Evolutionary conservation across 2,113 vertebrate species (phyloP).

Genomic region (Ctenodactylus gundi): DNA sequence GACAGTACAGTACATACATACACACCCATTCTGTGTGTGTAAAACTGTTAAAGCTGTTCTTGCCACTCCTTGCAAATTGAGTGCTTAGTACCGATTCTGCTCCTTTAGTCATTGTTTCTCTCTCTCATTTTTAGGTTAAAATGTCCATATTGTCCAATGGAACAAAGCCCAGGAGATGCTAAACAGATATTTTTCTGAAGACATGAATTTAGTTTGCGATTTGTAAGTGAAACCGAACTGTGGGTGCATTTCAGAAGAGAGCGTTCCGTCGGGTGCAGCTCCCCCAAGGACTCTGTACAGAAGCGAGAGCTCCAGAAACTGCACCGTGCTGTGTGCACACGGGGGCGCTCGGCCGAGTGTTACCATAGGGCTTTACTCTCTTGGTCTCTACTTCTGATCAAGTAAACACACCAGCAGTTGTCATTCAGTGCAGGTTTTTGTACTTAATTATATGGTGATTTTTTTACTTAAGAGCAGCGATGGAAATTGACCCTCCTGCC

Average conservation of each 20-base stretch:
- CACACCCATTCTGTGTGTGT: not conserved
- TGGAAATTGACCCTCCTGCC: slow-evolving; percentile 69
- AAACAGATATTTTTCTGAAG: slow-evolving; percentile 94
- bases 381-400: slow-evolving; percentile 88
- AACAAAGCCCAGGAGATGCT: slow-evolving; percentile 91
- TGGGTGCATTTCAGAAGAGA: slow-evolving; percentile 81
- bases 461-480: slow-evolving; percentile 86
- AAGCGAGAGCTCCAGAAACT: slow-evolving; percentile 82
- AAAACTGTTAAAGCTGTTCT: not conserved
- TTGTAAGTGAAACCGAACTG: slow-evolving; percentile 84
- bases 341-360: slow-evolving; percentile 80
- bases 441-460: slow-evolving; percentile 87
- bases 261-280: slow-evolving; percentile 81
- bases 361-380: slow-evolving; percentile 86
- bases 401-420: slow-evolving; percentile 89
- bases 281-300: slow-evolving; percentile 83
- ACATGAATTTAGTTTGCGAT: slow-evolving; percentile 77
- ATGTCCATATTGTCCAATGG: slow-evolving; percentile 93
- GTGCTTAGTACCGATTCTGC: not conserved
- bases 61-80: not conserved
- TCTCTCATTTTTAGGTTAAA: slow-evolving; percentile 87
- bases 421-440: slow-evolving; percentile 90
- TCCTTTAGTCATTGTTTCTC: slow-evolving; percentile 24
- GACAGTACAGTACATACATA: no score
- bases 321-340: slow-evolving; percentile 80